Evolutionary conservation across 2,113 vertebrate genomes (phyloP).

Genomic region (Oxyura jamaicensis): DNA sequence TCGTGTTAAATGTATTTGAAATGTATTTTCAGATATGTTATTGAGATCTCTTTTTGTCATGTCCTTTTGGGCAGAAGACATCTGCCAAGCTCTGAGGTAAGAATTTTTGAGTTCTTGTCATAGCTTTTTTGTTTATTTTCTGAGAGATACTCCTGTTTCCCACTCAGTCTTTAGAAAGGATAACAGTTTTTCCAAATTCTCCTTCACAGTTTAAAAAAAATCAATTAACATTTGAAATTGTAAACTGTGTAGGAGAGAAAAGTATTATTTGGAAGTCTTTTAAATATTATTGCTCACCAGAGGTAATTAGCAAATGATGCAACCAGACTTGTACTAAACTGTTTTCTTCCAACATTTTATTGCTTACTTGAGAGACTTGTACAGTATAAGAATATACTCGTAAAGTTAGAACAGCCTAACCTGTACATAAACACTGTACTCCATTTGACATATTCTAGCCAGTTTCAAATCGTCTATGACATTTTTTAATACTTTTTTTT

Average conservation of each 20-base stretch:
- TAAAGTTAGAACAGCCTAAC: neutral
- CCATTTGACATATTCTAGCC: neutral
- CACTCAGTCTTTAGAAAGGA: neutral
- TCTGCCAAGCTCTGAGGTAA: neutral
- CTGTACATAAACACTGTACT: neutral
- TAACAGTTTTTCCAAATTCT: neutral
- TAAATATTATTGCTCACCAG: constrained; percentile 18
- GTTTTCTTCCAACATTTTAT: constrained; percentile 18
- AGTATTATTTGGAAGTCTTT: constrained; percentile 1
- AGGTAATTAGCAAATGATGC: neutral
- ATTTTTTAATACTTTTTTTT: neutral
- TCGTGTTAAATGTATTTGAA: neutral
- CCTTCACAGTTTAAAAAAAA: neutral
- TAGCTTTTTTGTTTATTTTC: neutral
- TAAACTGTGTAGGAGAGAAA: constrained; percentile 11
- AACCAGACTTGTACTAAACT: neutral
- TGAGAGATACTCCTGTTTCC: neutral
- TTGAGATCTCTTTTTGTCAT: neutral
- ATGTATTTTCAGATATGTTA: neutral
- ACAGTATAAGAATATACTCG: neutral
- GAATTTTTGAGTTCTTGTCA: neutral
- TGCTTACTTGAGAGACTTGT: neutral
- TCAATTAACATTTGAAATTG: constrained; percentile 26
- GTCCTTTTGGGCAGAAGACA: neutral
- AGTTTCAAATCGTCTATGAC: neutral